Base-by-base conservation (phyloP, 1,140 invertebrate species). In the Myzus persicae region DNA sequence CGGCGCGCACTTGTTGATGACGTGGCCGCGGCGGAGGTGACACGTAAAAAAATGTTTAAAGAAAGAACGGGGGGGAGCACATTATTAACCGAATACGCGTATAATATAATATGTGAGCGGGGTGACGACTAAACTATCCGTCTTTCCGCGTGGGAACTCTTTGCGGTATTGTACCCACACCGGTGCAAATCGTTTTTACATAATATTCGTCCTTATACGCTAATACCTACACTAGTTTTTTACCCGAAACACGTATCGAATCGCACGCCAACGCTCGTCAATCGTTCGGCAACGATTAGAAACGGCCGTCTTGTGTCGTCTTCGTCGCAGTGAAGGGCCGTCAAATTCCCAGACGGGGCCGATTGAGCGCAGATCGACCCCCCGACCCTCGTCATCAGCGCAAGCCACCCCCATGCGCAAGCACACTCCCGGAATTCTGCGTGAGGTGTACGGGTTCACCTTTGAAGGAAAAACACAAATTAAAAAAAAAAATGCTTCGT, bases 1-100 rank as follows among this genome's bases (percentile, higher is more conserved):
- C 91, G 11, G 44, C 48, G n/a, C 31, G 91, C 91, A 92, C 91
- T 92, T 40, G 76, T n/a, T 38, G 36, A 90, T 59, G 88, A 89
- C 22, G 31, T 8, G 31, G 44, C 36, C 84, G 40, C 40, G 40
- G 84, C 40, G 84, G 84, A 26, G 84, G 84, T 42, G 84, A 76
- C 59, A 76, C 59, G 59, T 40, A 42, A 84, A 84, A 40, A 51
- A 82, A 40, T 31, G 38, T 40, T 11, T 26, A 40, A 84, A 76
- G 59, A 76, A 76, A n/a, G 59, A 76, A 76, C 18, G 59, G 31
- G 31, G n/a, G n/a, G 31, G 26, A 42, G 42, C 7, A 44, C 26
- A 40, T n/a, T 85, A 85, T 44, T n/a, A 42, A 84, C 82, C 38
- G 82, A 40, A 26, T 26, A 38, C 38, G 38, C 82, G 24, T 26